These are phyloP conservation scores for Papilio polytes DNA, from an alignment of 1,140 invertebrate species.

Conservation along the genomic window DNA sequence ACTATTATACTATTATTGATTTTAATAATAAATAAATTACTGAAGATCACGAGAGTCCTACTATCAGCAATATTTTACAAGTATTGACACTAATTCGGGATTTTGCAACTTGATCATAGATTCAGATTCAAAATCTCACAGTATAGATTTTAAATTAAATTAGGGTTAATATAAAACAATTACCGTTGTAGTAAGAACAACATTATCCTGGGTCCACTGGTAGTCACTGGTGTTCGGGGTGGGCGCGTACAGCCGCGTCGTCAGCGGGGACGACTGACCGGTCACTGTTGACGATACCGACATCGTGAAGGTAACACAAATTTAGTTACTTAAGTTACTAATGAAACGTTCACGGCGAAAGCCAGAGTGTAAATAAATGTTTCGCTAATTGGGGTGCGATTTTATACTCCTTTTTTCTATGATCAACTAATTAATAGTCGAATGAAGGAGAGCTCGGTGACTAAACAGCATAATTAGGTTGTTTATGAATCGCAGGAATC, in stretches of 20 bases:
- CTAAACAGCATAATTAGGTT: slow-evolving; percentile 50
- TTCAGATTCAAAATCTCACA: no score
- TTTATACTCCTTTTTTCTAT: slow-evolving; percentile 55
- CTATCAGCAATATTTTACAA: no score
- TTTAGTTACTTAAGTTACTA: slow-evolving; percentile 4
- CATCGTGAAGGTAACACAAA: slow-evolving; percentile 41
- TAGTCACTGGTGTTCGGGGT: slow-evolving; percentile 46
- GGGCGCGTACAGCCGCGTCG: slow-evolving; percentile 36
- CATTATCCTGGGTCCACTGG: slow-evolving; percentile 50
- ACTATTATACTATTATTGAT: no score
- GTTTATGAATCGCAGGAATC: slow-evolving; percentile 36
- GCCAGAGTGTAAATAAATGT: slow-evolving; percentile 52
- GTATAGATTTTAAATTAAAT: not conserved
- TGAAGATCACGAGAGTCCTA: no score
- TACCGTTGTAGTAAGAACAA: slow-evolving; percentile 51
- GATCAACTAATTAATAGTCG: slow-evolving; percentile 45
- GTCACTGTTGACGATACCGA: slow-evolving; percentile 46
- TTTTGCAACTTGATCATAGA: no score
- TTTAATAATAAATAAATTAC: no score
- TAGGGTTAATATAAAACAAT: slow-evolving; percentile 40
- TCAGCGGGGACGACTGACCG: slow-evolving; percentile 41
- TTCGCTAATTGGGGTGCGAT: slow-evolving; percentile 48
- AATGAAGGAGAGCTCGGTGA: slow-evolving; percentile 45
- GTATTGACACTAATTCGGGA: no score
- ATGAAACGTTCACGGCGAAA: slow-evolving; percentile 49